Base-by-base conservation (phyloP, 2,113 vertebrate genomes). In the Ophiodon elongatus region DNA sequence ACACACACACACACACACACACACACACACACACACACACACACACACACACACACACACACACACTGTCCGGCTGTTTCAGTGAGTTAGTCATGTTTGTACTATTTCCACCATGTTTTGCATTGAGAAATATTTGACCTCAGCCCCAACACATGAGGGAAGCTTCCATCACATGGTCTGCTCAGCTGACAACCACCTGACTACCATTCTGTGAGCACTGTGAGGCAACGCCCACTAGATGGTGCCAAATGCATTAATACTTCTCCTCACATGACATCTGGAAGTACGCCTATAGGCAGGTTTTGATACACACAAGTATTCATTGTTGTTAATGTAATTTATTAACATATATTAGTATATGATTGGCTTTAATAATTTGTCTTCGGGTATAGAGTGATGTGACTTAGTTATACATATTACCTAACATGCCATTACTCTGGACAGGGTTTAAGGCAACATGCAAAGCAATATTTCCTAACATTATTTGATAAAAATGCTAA, bases 131-230 rank as follows among this genome's bases (percentile, higher is more conserved):
- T 2, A 29, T 60, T 8, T 17, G 31, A 0, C 14, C 4, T 65
- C 10, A 57, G 6, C 37, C 27, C 33, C 19, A 25, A 35, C 62
- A 37, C 41, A 29, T 23, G 71, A 0, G 31, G 33, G 33, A 45
- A 50, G 60, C 72, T 64, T 73, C 35, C 37, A 73, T 59, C 73
- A 65, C 31, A 60, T 6, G 5, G 25, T 35, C 15, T 47, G 31
- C 83, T 93, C 89, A 90, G 87, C 89, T 90, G 91, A 90, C 23
- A 41, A 71, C 56, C 88, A 86, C 85, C 82, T 91, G 90, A 91
- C 72, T 11, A 37, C 21, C 9, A 10, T 14, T 45, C 9, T 60
- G 13, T 6, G 4, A 31, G 43, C 43, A 29, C 23, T 25, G 15
- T 54, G 3, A 52, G 17, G 17, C 13, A 10, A 2, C 4, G 67